Conservation (phyloP, 2,888 invertebrate genomes). For the Lasioglossum marginatum region DNA sequence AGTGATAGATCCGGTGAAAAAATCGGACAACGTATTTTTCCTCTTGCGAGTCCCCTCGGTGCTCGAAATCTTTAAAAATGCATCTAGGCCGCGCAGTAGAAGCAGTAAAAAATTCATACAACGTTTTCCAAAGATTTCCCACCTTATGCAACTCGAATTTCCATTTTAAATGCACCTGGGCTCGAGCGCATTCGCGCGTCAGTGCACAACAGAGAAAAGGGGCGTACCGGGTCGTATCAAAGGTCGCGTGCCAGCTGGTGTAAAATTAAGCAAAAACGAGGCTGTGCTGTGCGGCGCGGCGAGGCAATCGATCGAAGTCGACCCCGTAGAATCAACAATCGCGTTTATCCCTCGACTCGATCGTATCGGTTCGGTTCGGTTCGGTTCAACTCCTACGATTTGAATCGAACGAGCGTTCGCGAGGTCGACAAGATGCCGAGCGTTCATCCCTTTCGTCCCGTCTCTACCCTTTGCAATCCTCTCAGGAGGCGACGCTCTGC, state of each 20-base stretch:
- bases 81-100: neutral
- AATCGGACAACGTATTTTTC: neutral
- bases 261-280: conserved; percentile 17
- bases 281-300: neutral
- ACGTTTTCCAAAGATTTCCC: neutral
- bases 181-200: neutral
- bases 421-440: neutral
- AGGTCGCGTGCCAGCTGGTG: conserved; percentile 29
- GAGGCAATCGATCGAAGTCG: neutral
- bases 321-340: neutral
- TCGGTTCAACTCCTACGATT: conserved; percentile 27
- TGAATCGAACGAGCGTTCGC: neutral
- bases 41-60: neutral
- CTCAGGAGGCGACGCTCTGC: neutral
- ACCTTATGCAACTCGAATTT: neutral
- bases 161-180: neutral
- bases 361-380: conserved; percentile 1
- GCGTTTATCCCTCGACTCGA: neutral
- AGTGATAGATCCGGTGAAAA: neutral
- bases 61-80: neutral
- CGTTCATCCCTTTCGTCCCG: too few species aligned
- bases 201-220: neutral
- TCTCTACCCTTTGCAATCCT: neutral
- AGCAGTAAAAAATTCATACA: neutral
- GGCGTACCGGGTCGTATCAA: conserved; percentile 5